These are phyloP conservation scores for Zoroaster sp. DNA, from an alignment of 53 echinoderm and acorn worm species.

Conservation along the genomic window DNA sequence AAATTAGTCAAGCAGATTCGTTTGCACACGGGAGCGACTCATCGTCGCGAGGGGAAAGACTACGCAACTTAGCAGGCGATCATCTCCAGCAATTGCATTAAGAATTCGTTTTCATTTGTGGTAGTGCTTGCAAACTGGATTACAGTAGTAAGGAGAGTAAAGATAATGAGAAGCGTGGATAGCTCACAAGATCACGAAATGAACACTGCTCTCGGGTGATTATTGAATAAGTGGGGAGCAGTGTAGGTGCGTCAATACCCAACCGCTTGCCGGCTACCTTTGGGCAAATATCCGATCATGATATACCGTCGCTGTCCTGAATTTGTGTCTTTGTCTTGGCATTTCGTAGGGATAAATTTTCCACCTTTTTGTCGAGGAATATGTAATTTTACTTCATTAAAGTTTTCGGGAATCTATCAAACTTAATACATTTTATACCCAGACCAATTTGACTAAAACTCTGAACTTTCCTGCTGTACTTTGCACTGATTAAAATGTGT, in stretches of 20 bases:
- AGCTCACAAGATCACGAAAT: conserved; percentile 29
- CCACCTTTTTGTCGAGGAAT: too few relatives aligned
- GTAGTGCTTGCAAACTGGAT: conserved; percentile 47
- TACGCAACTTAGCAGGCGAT: conserved; percentile 18
- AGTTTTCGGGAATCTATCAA: too few relatives aligned
- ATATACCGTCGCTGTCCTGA: not conserved
- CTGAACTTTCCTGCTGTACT: too few relatives aligned
- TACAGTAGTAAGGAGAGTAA: not conserved
- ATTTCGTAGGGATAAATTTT: too few relatives aligned
- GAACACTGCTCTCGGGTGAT: not conserved
- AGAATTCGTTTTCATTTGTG: conserved; percentile 8
- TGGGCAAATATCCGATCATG: not conserved
- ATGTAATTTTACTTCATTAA: too few relatives aligned
- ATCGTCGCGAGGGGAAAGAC: not conserved
- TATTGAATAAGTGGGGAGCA: conserved; percentile 3
- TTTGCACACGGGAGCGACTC: not conserved
- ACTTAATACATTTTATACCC: too few relatives aligned
- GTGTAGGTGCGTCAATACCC: not conserved
- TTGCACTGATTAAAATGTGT: too few relatives aligned
- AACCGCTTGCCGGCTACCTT: not conserved
- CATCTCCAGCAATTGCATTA: conserved; percentile 21
- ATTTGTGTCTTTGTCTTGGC: not conserved
- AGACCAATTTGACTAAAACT: too few relatives aligned
- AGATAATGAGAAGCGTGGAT: not conserved
- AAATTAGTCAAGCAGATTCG: not conserved